Conservation (phyloP, 2,888 invertebrate species). For the Acheta domesticus region DNA sequence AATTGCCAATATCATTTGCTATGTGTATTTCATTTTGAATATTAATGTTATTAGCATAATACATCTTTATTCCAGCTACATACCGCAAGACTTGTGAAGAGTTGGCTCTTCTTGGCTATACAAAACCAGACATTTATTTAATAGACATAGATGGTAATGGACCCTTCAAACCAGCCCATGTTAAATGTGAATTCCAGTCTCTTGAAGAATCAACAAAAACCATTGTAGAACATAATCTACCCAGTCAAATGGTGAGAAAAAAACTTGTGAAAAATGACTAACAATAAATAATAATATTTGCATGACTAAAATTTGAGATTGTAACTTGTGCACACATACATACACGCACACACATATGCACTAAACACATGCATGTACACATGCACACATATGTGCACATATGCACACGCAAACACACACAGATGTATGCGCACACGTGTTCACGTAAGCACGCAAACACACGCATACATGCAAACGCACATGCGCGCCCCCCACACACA, state of each 20-base stretch:
- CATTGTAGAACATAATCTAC: slow-evolving; percentile 86
- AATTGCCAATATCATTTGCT: too few species aligned
- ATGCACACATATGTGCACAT: too few species aligned
- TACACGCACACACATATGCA: too few species aligned
- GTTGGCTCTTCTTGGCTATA: slow-evolving; percentile 80
- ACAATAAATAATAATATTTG: neutral
- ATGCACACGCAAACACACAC: too few species aligned
- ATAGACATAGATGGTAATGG: slow-evolving; percentile 95
- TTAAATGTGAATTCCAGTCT: slow-evolving; percentile 87
- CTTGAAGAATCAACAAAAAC: slow-evolving; percentile 82
- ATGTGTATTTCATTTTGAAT: too few species aligned
- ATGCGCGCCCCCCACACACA: too few species aligned
- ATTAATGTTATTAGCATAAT: too few species aligned
- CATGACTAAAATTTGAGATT: neutral
- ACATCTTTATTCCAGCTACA: slow-evolving; percentile 57
- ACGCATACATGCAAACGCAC: too few species aligned
- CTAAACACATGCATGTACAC: too few species aligned
- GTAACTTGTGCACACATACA: too few species aligned
- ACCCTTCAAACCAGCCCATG: slow-evolving; percentile 84
- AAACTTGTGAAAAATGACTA: neutral
- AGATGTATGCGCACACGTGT: too few species aligned
- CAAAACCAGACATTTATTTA: slow-evolving; percentile 83
- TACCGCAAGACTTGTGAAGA: slow-evolving; percentile 91
- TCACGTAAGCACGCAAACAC: too few species aligned
- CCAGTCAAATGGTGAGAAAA: slow-evolving; percentile 72